Evolutionary conservation across 1,140 invertebrate species (phyloP), one percentile per base, ranked within the genome.

Genomic region (Brachystomella parvula): DNA sequence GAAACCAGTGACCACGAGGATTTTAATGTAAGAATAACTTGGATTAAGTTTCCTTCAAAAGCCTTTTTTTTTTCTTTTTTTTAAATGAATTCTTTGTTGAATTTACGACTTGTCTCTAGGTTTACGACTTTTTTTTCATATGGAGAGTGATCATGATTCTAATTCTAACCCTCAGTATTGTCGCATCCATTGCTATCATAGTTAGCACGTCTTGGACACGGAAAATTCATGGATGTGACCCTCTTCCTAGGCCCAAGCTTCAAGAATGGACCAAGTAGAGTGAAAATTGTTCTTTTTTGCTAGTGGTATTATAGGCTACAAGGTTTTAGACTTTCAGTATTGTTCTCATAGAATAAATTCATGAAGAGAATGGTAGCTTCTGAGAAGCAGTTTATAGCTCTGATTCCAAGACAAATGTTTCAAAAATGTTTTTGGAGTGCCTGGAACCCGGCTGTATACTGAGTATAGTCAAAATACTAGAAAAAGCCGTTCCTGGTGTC

Each of bases 51-150:
- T 15, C 2, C 6, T 12, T 33, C 6, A 39, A 15, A 21, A 62
- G 49, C 31, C 39, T 3, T 33, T 6, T 2, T 35, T 3, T 63
- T 19, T 26, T n/a, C 19, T 12, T 12, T 12, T 17, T n/a, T 21
- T 63, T n/a, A 29, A 47, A 44, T 35, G 15, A 30, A 17, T 44
- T 29, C 6, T 15, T 28, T 26, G 53, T 47, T 26, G 3, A 6
- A 26, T 29, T 12, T 30, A 47, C 30, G 12, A 2, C 19, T 3
- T 58, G 2, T 21, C 2, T 63, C 24, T 28, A 71, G 69, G 33
- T 68, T 9, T 71, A 71, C 35, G 69, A 71, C 49, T 71, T 62
- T 21, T 28, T 65, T 17, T 71, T 68, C 30, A 65, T 71, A 15
- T 67, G 69, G 66, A 67, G 58, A 28, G 63, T 63, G 2, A 53